phyloP scores from a whole-genome alignment of 2,113 vertebrate species.

The Sapayoa aenigma region DNA sequence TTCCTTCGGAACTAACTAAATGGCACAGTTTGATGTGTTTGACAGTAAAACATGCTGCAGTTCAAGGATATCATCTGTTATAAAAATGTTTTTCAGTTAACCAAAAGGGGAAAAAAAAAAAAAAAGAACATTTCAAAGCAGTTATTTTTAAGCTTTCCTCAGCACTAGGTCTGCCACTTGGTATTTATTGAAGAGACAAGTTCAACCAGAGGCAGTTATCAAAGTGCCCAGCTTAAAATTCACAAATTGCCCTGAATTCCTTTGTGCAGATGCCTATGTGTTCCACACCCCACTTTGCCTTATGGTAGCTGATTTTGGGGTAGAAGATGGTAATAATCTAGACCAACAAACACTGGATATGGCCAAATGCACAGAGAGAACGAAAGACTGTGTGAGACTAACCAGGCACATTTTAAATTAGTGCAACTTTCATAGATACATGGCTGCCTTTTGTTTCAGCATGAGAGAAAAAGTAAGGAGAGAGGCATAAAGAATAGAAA shows the following conservation, averaged over 20 bases:
- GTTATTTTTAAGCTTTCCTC: neutral
- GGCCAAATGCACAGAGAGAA: neutral
- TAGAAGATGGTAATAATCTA: neutral
- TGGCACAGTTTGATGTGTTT: conserved; percentile 18
- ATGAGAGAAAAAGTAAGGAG: neutral
- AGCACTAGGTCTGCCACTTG: neutral
- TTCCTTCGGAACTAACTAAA: neutral
- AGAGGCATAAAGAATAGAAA: neutral
- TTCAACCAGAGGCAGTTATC: neutral
- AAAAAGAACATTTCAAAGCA: neutral
- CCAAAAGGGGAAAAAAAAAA: neutral
- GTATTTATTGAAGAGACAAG: neutral
- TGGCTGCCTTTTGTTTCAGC: neutral
- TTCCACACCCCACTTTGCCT: neutral
- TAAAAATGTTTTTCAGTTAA: conserved; percentile 4
- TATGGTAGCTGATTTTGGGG: neutral
- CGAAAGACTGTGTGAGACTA: neutral
- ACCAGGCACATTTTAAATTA: neutral
- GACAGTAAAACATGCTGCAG: conserved; percentile 45
- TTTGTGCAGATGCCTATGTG: neutral
- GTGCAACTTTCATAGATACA: neutral
- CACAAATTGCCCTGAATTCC: neutral
- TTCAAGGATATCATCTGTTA: conserved; percentile 45
- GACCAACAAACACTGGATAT: neutral
- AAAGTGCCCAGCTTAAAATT: neutral